These are phyloP conservation scores for Scytalopus superciliaris DNA, from an alignment of 2,113 vertebrate genomes.

Conservation along the genomic window DNA sequence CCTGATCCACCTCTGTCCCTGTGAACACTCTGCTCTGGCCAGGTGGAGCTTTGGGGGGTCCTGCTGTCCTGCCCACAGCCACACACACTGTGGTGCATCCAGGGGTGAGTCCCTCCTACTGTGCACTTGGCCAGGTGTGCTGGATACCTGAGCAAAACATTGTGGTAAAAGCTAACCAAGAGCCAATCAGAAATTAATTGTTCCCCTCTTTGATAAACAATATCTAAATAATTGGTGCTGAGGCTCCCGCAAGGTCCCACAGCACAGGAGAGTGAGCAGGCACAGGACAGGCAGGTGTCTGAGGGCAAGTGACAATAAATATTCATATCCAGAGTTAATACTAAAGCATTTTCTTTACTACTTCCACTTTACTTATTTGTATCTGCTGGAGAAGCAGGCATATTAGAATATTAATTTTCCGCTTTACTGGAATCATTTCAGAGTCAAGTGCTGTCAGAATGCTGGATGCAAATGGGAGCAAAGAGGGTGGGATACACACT, in stretches of 20 bases:
- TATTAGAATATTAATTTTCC: slow-evolving; percentile 88
- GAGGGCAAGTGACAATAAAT: slow-evolving; percentile 54
- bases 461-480: slow-evolving; percentile 67
- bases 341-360: slow-evolving; percentile 58
- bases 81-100: fast-evolving
- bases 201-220: background rate
- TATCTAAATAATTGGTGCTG: background rate
- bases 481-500: slow-evolving; percentile 61
- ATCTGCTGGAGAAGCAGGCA: slow-evolving; percentile 70
- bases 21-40: background rate
- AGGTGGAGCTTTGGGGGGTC: fast-evolving
- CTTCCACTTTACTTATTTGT: slow-evolving; percentile 71
- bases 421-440: slow-evolving; percentile 83
- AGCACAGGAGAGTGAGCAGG: background rate
- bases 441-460: slow-evolving; percentile 72
- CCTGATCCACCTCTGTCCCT: too few species aligned
- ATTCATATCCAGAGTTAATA: slow-evolving; percentile 65
- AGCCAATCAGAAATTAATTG: background rate
- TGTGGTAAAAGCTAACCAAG: background rate
- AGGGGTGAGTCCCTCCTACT: background rate
- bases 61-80: background rate
- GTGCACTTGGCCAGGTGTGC: background rate
- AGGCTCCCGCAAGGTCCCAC: background rate
- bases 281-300: background rate
- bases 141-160: background rate